Percentiles rank a stretch among this genome's conserved stretches.
These are phyloP conservation scores for Aphelinus atriplicis DNA, from an alignment of 1,140 invertebrate genomes.

Conservation along the genomic window DNA sequence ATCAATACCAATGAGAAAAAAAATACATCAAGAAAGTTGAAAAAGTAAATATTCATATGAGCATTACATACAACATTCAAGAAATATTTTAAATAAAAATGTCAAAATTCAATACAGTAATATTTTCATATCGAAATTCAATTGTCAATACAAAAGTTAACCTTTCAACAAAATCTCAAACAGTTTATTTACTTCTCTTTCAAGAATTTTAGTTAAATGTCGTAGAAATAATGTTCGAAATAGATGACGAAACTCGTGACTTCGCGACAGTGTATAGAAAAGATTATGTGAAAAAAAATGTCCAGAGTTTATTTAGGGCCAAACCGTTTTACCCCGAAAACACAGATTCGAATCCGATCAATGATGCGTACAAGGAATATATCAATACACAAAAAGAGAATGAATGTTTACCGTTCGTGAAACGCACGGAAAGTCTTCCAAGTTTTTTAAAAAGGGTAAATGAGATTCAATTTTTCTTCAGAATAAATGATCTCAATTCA, in stretches of 20 bases:
- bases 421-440: constrained; percentile 43
- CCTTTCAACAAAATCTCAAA: background rate
- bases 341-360: constrained; percentile 42
- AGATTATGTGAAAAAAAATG: constrained; percentile 43
- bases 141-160: constrained; percentile 28
- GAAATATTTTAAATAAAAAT: background rate
- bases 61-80: too few relatives aligned
- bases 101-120: background rate
- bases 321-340: constrained; percentile 32
- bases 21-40: too few relatives aligned
- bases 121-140: background rate
- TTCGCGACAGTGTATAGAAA: constrained; percentile 49
- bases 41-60: too few relatives aligned
- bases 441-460: constrained; percentile 45
- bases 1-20: too few relatives aligned
- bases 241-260: constrained; percentile 50
- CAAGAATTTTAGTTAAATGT: too few relatives aligned
- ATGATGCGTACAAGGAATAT: constrained; percentile 44
- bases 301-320: constrained; percentile 8
- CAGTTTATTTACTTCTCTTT: too few relatives aligned
- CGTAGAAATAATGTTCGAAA: constrained; percentile 46
- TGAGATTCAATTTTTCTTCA: background rate
- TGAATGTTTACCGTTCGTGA: constrained; percentile 27
- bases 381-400: constrained; percentile 45
- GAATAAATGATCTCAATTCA: background rate